Percentiles rank a stretch among this genome's conserved stretches.
phyloP scores from a whole-genome alignment of 2,113 vertebrate genomes.

The Phaethornis superciliosus region DNA sequence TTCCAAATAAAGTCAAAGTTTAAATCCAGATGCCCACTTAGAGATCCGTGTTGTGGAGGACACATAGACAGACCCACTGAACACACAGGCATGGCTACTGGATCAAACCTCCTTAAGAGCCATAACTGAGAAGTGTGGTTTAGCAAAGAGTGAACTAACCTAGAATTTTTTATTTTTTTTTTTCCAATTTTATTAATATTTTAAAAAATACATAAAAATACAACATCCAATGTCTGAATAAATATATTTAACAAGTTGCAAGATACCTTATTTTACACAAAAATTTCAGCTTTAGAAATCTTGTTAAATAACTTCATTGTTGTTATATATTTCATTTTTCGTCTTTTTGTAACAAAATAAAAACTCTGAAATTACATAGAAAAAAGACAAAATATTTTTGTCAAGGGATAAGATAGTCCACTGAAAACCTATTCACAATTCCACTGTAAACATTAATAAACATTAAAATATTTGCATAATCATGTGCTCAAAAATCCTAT shows the following conservation, averaged over 20 bases:
- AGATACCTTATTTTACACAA: constrained; percentile 95
- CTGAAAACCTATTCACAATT: constrained; percentile 93
- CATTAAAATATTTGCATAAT: constrained; percentile 94
- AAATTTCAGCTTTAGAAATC: constrained; percentile 92
- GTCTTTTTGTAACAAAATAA: constrained; percentile 99
- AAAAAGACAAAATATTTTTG: constrained; percentile 95
- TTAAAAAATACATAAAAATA: constrained; percentile 95
- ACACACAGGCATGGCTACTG: constrained; percentile 32
- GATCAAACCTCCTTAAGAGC: constrained; percentile 63
- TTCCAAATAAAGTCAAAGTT: constrained; percentile 51
- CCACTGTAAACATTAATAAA: constrained; percentile 93
- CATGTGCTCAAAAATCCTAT: constrained; percentile 91
- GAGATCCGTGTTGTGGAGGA: constrained; percentile 43
- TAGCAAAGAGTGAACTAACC: constrained; percentile 82
- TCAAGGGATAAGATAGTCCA: constrained; percentile 92
- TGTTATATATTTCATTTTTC: constrained; percentile 91
- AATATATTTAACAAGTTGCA: constrained; percentile 97
- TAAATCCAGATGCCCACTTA: constrained; percentile 69
- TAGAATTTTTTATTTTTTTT: constrained; percentile 75
- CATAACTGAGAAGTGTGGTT: constrained; percentile 68
- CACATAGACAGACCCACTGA: constrained; percentile 24
- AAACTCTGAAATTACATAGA: constrained; percentile 97
- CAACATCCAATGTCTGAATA: constrained; percentile 94
- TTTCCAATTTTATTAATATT: constrained; percentile 88
- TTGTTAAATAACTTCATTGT: constrained; percentile 91